These are phyloP conservation scores for Lateolabrax maculatus DNA, from an alignment of 2,797 vertebrate genomes.

Conservation along the genomic window DNA sequence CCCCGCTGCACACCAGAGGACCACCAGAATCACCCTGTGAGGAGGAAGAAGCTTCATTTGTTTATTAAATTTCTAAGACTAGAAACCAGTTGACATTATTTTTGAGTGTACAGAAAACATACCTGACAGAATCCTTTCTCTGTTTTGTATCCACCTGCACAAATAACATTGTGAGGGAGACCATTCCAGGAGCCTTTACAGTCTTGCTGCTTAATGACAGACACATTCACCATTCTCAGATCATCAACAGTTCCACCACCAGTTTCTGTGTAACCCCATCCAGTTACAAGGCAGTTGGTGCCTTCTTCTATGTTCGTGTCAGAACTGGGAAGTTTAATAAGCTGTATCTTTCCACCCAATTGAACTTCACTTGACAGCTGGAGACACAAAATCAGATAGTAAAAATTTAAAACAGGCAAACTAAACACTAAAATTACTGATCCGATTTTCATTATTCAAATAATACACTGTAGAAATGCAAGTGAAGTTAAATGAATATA, in stretches of 20 bases:
- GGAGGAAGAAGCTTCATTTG: not conserved
- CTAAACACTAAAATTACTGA: too few species aligned
- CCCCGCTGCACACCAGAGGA: constrained; percentile 69
- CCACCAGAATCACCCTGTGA: constrained; percentile 79
- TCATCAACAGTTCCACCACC: fast-evolving
- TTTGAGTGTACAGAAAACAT: fast-evolving
- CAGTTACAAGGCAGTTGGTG: constrained; percentile 39
- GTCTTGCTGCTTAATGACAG: fast-evolving
- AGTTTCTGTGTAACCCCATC: constrained; percentile 31
- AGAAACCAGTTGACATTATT: not conserved
- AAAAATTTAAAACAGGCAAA: not conserved
- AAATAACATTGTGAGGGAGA: constrained; percentile 56
- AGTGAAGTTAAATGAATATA: not conserved
- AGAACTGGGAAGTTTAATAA: not conserved
- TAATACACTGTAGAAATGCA: not conserved
- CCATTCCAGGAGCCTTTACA: constrained; percentile 12
- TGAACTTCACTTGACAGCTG: constrained; percentile 36
- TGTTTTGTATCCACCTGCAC: constrained; percentile 66
- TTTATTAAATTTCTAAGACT: not conserved
- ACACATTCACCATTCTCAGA: constrained; percentile 40
- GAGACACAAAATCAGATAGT: constrained; percentile 1
- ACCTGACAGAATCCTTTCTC: constrained; percentile 62
- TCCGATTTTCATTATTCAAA: too few species aligned
- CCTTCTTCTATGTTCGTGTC: not conserved
- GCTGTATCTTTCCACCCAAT: not conserved